Base-by-base conservation (phyloP, 64 coral and sea anemone species). In the Montipora sp. region DNA sequence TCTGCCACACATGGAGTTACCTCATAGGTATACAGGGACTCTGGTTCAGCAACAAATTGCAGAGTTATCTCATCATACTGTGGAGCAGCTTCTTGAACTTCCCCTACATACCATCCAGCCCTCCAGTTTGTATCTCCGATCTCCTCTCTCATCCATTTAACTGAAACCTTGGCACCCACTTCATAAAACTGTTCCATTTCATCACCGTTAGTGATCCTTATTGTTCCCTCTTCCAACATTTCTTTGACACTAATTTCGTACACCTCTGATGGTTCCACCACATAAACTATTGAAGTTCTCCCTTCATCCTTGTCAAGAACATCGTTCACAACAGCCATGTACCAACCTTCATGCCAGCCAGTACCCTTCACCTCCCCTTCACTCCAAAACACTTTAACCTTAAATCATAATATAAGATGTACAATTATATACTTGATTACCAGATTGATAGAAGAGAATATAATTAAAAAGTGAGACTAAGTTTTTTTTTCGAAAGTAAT, bases 351-450 rank as follows among this genome's bases (percentile, higher is more conserved):
- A 57, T 36, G 75, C 75, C 75, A 77, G 21, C 87, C 73, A 59
- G 87, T 90, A 49, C 45, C 75, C 47, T 77, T 59, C 55, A 76
- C 75, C 47, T 90, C 88, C 47, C 80, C 57, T 77, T 57, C 45
- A 47, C 51, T 67, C 88, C 88, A 90, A 75, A 90, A 80, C n/a
- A 79, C 48, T 51, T 21, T 79, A 51, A 79, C 77, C 77, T 79
- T 20, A 79, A 53, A 55, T 18, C 48, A 79, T 57, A 76, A 36
- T 36, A 44, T 57, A 53, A 48, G 47, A 21, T 51, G 19, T 55
- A 1, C 18, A 71, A 71, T 23, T 71, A 71, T 71, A 71, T 71
- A 71, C 68, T 71, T 71, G 68, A 71, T 71, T 71, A 71, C 68
- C 68, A 71, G 68, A 71, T 71, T 71, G 68, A 71, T 55, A n/a